A percentile compares a stretch with the other conserved stretches of the same genome.
Evolutionary conservation across 1,140 invertebrate species (phyloP).

Genomic region (Brachionus asplanchnoidis): DNA sequence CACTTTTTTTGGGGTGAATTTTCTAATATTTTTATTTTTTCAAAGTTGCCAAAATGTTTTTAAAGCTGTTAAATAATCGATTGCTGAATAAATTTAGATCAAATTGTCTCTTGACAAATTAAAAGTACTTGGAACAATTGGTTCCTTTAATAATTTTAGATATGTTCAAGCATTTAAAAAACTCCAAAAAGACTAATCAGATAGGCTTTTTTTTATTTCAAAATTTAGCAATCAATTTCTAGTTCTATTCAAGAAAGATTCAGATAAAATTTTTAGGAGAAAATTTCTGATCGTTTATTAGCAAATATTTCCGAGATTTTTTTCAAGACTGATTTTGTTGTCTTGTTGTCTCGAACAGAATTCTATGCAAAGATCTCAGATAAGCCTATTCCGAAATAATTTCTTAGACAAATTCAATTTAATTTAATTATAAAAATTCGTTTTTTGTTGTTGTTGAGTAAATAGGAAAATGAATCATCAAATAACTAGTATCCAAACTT

Average conservation of each 20-base stretch:
- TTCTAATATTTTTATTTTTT: no score
- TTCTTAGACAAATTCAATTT: not conserved
- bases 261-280: not conserved
- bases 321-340: not conserved
- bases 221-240: not conserved
- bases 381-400: not conserved
- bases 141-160: not conserved
- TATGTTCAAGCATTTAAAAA: not conserved
- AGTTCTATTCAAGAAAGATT: not conserved
- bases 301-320: not conserved
- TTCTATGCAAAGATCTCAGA: not conserved
- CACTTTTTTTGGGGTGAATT: no score
- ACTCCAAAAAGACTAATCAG: not conserved
- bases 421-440: not conserved
- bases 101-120: not conserved
- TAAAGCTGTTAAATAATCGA: not conserved
- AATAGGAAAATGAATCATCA: slow-evolving; percentile 10
- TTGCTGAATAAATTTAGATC: not conserved
- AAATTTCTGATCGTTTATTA: not conserved
- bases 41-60: no score
- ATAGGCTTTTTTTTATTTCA: not conserved
- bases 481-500: slow-evolving; percentile 12
- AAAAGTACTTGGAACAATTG: not conserved
- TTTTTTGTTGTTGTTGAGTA: not conserved
- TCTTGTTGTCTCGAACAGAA: not conserved